These are phyloP conservation scores for Euproctis similis DNA, from an alignment of 2,888 invertebrate genomes.

Conservation along the genomic window DNA sequence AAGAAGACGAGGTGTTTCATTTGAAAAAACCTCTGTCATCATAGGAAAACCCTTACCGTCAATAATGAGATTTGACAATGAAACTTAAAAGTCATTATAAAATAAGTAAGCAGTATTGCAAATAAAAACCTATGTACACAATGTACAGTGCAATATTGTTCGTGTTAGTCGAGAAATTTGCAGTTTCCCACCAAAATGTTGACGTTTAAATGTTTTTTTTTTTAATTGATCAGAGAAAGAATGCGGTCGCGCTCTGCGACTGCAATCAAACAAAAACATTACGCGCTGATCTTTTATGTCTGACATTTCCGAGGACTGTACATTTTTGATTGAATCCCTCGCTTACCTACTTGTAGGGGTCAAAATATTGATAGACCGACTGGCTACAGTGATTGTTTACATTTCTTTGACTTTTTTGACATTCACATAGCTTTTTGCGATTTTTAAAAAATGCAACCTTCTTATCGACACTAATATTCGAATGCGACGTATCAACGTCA, in stretches of 20 bases:
- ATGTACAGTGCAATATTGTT: conserved; percentile 53
- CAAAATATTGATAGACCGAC: conserved; percentile 64
- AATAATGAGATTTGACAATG: no score
- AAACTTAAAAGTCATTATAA: no score
- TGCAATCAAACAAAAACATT: conserved; percentile 71
- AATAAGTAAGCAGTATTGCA: conserved; percentile 28
- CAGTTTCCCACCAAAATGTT: conserved; percentile 67
- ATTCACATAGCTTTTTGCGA: no score
- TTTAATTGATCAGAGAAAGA: conserved; percentile 56
- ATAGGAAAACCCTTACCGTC: no score
- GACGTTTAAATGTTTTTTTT: conserved; percentile 48
- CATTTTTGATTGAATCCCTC: conserved; percentile 68
- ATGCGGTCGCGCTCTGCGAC: conserved; percentile 47
- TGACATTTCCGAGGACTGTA: conserved; percentile 57
- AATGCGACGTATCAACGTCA: no score
- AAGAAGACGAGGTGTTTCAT: no score
- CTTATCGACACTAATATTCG: no score
- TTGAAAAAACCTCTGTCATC: no score
- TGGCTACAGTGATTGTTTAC: no score
- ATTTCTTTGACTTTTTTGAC: no score
- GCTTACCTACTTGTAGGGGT: conserved; percentile 57
- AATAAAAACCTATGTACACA: conserved; percentile 47
- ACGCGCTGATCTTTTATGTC: conserved; percentile 73
- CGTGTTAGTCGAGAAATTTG: conserved; percentile 37
- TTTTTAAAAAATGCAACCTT: no score